These are phyloP conservation scores for Anoura caudifer DNA, from an alignment of 2,113 vertebrate genomes.

Conservation along the genomic window DNA sequence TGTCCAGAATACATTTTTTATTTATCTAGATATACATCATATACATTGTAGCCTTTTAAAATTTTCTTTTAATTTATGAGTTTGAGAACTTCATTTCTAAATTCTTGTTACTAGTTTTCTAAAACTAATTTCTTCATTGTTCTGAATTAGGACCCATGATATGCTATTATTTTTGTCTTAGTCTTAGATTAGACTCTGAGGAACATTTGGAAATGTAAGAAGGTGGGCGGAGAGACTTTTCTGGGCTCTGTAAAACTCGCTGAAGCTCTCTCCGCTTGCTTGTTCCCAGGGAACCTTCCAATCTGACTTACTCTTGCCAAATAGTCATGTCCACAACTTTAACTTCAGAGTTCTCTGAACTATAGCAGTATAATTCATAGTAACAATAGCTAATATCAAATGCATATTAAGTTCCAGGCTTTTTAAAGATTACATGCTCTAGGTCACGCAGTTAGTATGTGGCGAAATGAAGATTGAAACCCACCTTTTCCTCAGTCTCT, in stretches of 20 bases:
- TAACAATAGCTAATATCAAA: neutral
- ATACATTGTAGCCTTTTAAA: neutral
- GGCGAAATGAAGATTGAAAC: neutral
- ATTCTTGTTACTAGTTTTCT: neutral
- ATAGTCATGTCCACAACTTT: too few relatives aligned
- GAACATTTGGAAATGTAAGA: neutral
- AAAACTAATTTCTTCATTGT: neutral
- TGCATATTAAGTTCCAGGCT: neutral
- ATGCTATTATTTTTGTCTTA: neutral
- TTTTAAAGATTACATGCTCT: neutral
- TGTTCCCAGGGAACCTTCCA: neutral
- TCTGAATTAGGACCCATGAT: neutral
- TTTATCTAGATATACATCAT: neutral
- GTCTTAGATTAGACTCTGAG: neutral
- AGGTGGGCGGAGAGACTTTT: neutral
- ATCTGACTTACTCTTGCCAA: neutral
- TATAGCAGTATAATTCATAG: too few relatives aligned
- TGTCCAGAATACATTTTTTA: neutral
- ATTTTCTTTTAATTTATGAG: neutral
- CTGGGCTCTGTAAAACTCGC: neutral
- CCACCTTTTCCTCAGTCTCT: neutral
- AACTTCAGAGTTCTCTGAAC: neutral
- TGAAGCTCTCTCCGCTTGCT: rapidly evolving
- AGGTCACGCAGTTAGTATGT: neutral
- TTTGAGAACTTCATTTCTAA: neutral